These are phyloP conservation scores for Hyaena hyaena DNA, from an alignment of 2,113 vertebrate genomes.

Conservation along the genomic window DNA sequence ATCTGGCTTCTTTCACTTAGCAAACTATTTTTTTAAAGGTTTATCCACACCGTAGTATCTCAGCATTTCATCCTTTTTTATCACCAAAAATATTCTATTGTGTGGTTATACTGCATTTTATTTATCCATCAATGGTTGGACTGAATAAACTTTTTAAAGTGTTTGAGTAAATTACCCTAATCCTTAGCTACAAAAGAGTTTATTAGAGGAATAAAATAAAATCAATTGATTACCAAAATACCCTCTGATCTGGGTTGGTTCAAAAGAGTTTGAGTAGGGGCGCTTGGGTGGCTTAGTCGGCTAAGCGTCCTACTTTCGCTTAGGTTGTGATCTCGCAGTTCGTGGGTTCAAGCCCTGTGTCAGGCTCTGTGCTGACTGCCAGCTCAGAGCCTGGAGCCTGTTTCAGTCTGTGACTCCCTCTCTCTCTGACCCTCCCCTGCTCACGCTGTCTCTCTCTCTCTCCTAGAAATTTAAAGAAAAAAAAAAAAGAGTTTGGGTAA, in stretches of 20 bases:
- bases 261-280: background rate
- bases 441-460: no score
- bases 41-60: background rate
- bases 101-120: background rate
- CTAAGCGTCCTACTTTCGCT: no score
- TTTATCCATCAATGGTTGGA: background rate
- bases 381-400: no score
- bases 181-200: background rate
- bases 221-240: background rate
- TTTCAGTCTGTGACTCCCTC: no score
- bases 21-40: background rate
- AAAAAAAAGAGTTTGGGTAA: background rate
- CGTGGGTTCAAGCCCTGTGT: no score
- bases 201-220: background rate
- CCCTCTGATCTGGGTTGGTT: background rate
- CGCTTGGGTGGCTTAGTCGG: no score
- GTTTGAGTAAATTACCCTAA: background rate
- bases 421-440: no score
- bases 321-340: no score
- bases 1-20: background rate
- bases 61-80: background rate
- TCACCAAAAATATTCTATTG: background rate
- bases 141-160: background rate
- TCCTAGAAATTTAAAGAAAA: no score
- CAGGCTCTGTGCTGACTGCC: no score